Evolutionary conservation across 2,797 vertebrate genomes (phyloP), one percentile per base, ranked within the genome.

Genomic region (Aratinga solstitialis): DNA sequence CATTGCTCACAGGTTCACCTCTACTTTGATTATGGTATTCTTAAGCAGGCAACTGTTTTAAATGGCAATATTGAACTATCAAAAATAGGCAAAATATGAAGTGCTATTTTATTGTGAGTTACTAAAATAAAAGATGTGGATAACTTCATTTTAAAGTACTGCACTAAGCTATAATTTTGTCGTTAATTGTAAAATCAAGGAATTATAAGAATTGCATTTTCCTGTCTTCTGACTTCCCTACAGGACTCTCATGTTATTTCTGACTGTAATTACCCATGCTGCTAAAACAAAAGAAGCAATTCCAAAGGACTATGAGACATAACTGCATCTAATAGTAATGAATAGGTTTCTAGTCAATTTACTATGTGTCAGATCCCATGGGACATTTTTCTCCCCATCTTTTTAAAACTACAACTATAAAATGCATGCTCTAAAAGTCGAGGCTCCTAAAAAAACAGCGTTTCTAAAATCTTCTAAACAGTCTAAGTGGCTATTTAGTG

Each of bases 401-500:
- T 93, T 91, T 85, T 40, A 3, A 84, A 94, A 71, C 50, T 11
- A 89, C 24, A 90, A 87, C 94, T 74, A 86, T 65, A 90, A 95
- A 93, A 84, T 47, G 7, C 2, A 8, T 76, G 34, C 94, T 83
- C 54, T 83, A 63, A 61, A 93, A 79, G 62, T 72, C 74, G 75
- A 63, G 1, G 1, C 67, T 84, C 63, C 51, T 85, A 12, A 21
- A 45, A 80, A 69, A 56, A 50, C 51, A 59, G 43, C 6, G 6
- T 77, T 90, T 83, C 54, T 81, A 47, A 71, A 93, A 16, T 75
- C 63, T 87, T 89, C 68, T 76, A 45, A 95, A 91, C 63, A 61
- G 50, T 81, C 16, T 54, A 96, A 90, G 56, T 94, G 77, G 77
- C 68, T 96, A 92, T 91, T 93, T 95, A 93, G 85, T 81, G 67